A percentile compares a stretch with the other conserved stretches of the same genome.
Evolutionary conservation across 1,140 invertebrate genomes (phyloP).

Genomic region (Eubasilissa regina): DNA sequence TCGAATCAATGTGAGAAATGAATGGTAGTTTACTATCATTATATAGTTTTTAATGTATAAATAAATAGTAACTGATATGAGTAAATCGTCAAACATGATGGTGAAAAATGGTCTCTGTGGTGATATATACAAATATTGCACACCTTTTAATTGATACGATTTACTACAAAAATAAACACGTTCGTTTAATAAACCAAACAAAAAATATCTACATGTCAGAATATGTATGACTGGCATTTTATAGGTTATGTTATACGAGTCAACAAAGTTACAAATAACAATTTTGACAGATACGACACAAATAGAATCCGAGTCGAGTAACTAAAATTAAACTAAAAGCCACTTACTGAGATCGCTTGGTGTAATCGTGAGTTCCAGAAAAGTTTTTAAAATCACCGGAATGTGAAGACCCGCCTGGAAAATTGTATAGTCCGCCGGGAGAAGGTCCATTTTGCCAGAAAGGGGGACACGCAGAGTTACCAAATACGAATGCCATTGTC

Average conservation of each 20-base stretch:
- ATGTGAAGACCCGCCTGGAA: slow-evolving; percentile 71
- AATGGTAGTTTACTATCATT: no score
- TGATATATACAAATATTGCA: no score
- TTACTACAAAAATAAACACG: no score
- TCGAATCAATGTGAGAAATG: no score
- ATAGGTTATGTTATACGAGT: slow-evolving; percentile 32
- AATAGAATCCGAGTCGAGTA: no score
- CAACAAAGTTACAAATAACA: not conserved
- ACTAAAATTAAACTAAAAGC: not conserved
- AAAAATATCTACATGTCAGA: not conserved
- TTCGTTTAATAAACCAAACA: no score
- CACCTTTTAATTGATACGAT: no score
- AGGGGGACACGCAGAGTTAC: slow-evolving; percentile 62
- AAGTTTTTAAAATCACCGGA: slow-evolving; percentile 63
- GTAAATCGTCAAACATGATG: no score
- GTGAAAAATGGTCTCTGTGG: no score
- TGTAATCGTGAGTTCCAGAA: slow-evolving; percentile 68
- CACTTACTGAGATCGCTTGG: slow-evolving; percentile 79
- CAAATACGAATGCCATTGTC: slow-evolving; percentile 24
- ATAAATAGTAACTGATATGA: no score
- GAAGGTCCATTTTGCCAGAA: slow-evolving; percentile 82
- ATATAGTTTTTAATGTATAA: no score
- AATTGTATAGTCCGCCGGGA: slow-evolving; percentile 81
- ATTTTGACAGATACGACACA: no score
- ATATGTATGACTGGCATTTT: slow-evolving; percentile 48